Conservation (phyloP, 2,797 vertebrate genomes). For the Coracias cyanogaster region DNA sequence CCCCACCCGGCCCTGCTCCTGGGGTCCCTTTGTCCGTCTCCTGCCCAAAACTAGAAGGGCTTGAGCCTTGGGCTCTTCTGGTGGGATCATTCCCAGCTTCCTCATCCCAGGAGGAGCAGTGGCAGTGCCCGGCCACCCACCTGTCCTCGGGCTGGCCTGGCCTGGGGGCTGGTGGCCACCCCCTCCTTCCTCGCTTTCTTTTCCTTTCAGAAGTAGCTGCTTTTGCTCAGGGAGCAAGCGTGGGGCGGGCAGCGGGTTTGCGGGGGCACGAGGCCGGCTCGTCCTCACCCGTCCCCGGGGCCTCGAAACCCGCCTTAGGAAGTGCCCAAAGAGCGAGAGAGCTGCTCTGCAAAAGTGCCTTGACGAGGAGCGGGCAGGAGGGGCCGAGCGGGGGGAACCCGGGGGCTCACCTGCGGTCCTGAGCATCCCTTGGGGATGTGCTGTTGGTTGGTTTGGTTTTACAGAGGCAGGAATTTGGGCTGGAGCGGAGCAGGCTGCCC, state of each 20-base stretch:
- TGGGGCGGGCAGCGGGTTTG: background rate
- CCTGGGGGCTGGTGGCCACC: rapidly evolving
- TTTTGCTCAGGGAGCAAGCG: constrained; percentile 62
- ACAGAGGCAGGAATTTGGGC: background rate
- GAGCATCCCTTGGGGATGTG: background rate
- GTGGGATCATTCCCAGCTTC: background rate
- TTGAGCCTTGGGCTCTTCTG: background rate
- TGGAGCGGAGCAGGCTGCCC: rapidly evolving
- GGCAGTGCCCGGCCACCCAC: rapidly evolving
- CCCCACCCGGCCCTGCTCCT: rapidly evolving
- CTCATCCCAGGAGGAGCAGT: background rate
- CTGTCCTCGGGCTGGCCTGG: background rate
- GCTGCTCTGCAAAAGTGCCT: constrained; percentile 74
- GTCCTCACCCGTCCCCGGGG: background rate
- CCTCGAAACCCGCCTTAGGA: background rate
- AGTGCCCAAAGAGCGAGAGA: constrained; percentile 63
- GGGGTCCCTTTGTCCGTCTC: background rate
- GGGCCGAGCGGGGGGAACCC: background rate
- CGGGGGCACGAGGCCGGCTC: background rate
- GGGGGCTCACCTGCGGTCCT: background rate
- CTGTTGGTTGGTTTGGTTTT: background rate
- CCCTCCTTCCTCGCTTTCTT: constrained; percentile 15
- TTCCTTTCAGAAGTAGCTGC: constrained; percentile 63
- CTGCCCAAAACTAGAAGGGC: background rate
- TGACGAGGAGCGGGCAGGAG: constrained; percentile 30